Percentiles rank a stretch among this genome's conserved stretches.
These are phyloP conservation scores for Oceanodroma leucorhoa DNA, from an alignment of 2,797 vertebrate genomes.

Conservation along the genomic window DNA sequence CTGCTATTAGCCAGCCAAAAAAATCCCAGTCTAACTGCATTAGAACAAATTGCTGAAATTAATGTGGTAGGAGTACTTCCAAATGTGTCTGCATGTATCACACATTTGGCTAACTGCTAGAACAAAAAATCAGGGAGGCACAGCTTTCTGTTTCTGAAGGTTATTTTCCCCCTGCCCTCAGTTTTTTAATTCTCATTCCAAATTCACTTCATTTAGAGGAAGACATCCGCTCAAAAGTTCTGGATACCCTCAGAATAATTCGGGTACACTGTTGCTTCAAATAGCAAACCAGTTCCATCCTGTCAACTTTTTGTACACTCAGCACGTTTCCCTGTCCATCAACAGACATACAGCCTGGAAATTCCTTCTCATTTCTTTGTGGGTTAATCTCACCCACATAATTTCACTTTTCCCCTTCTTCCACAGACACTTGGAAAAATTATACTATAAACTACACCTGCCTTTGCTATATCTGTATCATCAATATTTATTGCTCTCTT, in stretches of 20 bases:
- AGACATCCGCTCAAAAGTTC: background rate
- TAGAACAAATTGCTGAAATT: conserved; percentile 25
- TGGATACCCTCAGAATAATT: background rate
- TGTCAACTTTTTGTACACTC: background rate
- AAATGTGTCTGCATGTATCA: background rate
- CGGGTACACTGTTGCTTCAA: background rate
- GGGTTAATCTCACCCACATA: background rate
- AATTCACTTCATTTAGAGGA: background rate
- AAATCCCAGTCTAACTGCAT: background rate
- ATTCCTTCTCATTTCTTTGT: background rate
- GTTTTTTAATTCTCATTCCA: background rate
- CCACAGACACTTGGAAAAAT: background rate
- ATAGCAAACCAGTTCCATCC: background rate
- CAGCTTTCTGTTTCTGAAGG: background rate
- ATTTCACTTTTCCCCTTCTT: background rate
- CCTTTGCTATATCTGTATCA: background rate
- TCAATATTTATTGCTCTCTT: conserved; percentile 18
- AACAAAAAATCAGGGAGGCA: background rate
- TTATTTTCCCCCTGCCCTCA: background rate
- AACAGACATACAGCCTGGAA: background rate
- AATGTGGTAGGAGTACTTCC: background rate
- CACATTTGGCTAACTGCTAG: background rate
- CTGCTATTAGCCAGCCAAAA: background rate
- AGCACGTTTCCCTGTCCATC: background rate
- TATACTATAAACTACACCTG: background rate